Base-by-base conservation (phyloP, 2,888 invertebrate species). In the Salpingus planirostris region DNA sequence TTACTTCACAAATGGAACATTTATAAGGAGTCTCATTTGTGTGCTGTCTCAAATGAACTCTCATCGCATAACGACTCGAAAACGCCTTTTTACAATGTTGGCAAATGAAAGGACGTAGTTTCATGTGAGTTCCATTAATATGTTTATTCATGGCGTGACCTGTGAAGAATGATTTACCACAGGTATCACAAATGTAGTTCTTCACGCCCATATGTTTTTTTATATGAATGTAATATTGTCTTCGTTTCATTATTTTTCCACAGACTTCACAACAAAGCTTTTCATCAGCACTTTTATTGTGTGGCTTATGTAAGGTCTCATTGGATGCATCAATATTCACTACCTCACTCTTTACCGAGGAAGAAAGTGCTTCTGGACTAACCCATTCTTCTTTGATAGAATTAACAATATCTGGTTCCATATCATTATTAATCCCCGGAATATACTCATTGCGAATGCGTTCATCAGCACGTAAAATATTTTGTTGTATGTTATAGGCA, bases 1-100 rank as follows among this genome's bases (percentile, higher is more conserved):
- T 50, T 21, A 53, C 49, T 2, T 46, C 49, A 27, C 57, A 57
- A 13, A 52, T 33, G 13, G 43, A 43, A 28, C 57, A 57, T 10
- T 46, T 45, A 24, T 49, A 55, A 1, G 57, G 57, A 4, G 53
- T 48, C 21, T 53, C 52, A 24, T 53, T 52, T 2, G 57, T 57
- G 29, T 57, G 57, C 30, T 55, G 55, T 10, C 57, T 37, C 13
- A 51, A 46, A 30, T 57, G 57, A 1, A 55, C 56, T 7, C 43
- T 46, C 11, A 52, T 22, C 1, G 55, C 53, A 34, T 49, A 50
- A 31, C 46, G 50, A 6, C 52, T 51, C 1, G 54, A 54, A 36
- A 53, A 56, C 10, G 48, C 51, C 37, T 49, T 52, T 5, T 50
- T 41, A 26, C 57, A 57, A 35, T 49, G 50, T 11, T 50, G 38